A percentile compares a stretch with the other conserved stretches of the same genome.
These are phyloP conservation scores for Leptopilina syphax DNA, from an alignment of 2,888 invertebrate species.

Conservation along the genomic window DNA sequence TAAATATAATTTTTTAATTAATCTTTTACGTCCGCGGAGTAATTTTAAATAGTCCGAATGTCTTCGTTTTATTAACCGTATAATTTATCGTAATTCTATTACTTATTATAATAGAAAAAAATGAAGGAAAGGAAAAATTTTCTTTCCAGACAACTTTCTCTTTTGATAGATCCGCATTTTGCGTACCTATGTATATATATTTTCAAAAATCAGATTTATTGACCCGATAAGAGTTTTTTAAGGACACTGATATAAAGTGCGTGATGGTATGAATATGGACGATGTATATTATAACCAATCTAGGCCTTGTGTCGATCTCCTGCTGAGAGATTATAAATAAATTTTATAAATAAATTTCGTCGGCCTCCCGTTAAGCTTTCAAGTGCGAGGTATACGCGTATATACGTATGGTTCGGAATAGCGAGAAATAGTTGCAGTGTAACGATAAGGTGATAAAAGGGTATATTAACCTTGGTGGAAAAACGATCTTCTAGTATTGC, in stretches of 20 bases:
- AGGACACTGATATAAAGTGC: constrained; percentile 61
- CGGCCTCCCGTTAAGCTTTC: constrained; percentile 57
- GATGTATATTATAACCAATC: constrained; percentile 45
- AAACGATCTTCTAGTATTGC: constrained; percentile 24
- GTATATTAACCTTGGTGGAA: constrained; percentile 18
- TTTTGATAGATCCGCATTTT: constrained; percentile 41
- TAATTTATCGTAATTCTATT: too few species aligned
- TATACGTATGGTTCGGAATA: constrained; percentile 46
- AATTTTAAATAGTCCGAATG: too few species aligned
- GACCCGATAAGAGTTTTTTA: constrained; percentile 59
- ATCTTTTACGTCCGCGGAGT: too few species aligned
- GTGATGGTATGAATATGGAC: constrained; percentile 3
- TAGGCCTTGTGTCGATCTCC: constrained; percentile 59
- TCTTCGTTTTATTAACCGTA: too few species aligned
- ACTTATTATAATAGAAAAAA: too few species aligned
- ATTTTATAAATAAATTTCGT: constrained; percentile 55
- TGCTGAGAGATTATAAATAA: constrained; percentile 55
- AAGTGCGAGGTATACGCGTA: constrained; percentile 18
- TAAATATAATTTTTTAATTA: too few species aligned
- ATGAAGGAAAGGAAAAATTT: too few species aligned
- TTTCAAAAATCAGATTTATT: constrained; percentile 71
- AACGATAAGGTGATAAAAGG: constrained; percentile 52
- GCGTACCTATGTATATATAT: constrained; percentile 53
- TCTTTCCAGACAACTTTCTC: not conserved
- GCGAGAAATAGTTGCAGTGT: constrained; percentile 51